Base-by-base conservation (phyloP, 2,888 invertebrate species). In the Cylindroiulus punctatus region DNA sequence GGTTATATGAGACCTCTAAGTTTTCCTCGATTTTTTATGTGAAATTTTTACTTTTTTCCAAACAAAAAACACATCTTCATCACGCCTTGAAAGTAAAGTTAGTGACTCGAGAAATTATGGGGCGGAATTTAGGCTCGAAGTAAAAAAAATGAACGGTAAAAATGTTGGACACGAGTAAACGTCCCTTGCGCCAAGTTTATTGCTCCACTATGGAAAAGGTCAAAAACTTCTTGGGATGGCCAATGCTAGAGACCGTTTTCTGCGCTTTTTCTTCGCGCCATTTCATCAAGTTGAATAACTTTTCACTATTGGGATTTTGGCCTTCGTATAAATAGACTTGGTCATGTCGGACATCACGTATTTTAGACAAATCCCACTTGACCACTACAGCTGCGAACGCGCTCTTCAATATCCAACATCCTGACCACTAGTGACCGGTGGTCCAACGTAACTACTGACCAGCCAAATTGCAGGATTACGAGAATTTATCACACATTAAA, bases 281-380 rank as follows among this genome's bases (percentile, higher is more conserved):
- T 40, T 76, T 44, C 83, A 40, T 42, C 42, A 83, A 83, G 83
- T 83, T 83, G 83, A 83, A 83, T 83, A 83, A 83, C 83, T 12
- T 83, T 83, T 83, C 36, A 40, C 44, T 83, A 40, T 83, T 83
- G 83, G 17, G 83, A 14, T 83, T 83, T 26, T 40, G 40, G 83
- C 83, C n/a, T 42, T 26, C 83, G 52, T 84, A 84, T 84, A 84
- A 84, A 84, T 84, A 84, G 36, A 84, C 84, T 84, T 36, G 26
- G 19, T 52, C 52, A 47, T 42, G 84, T 52, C 84, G 84, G 52
- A 52, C 44, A 19, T 52, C 84, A 52, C 32, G 26, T 57, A 84
- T 47, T 84, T 57, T 44, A 76, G 30, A 1, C 76, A 32, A 76
- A 32, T 76, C 76, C 14, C 32, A 2, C 76, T 76, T 76, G 76